phyloP scores from a whole-genome alignment of 2,113 vertebrate species.

The Sander lucioperca region DNA sequence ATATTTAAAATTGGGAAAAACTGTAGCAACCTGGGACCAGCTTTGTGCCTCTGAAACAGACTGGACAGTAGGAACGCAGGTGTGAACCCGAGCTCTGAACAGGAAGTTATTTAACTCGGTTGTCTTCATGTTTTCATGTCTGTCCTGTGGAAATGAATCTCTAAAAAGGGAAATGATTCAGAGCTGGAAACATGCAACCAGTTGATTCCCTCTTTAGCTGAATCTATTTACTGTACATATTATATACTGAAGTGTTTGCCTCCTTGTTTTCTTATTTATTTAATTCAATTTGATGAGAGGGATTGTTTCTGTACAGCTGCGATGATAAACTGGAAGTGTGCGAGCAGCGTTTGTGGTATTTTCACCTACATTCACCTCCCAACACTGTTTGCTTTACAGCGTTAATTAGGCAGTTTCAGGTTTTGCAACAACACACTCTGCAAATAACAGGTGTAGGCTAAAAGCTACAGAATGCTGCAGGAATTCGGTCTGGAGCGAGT shows the following conservation, averaged over 20 bases:
- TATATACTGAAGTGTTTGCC: too few species aligned
- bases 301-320: too few species aligned
- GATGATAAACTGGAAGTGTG: background rate
- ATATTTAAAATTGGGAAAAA: too few species aligned
- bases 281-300: too few species aligned
- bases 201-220: background rate
- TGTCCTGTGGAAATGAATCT: background rate
- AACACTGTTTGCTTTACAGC: background rate
- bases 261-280: too few species aligned
- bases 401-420: constrained; percentile 21
- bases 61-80: too few species aligned
- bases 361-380: background rate
- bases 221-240: background rate
- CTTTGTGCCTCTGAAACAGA: too few species aligned
- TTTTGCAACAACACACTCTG: background rate
- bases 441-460: constrained; percentile 40
- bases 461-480: constrained; percentile 17
- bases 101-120: constrained; percentile 9
- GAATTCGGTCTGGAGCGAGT: constrained; percentile 16
- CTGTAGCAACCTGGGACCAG: too few species aligned
- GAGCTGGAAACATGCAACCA: background rate
- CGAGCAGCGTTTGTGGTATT: background rate
- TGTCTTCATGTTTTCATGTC: constrained; percentile 9
- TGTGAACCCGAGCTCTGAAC: background rate
- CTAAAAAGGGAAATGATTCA: background rate